These are phyloP conservation scores for Thamnophis sirtalis DNA, from an alignment of 2,113 vertebrate genomes.

Conservation along the genomic window DNA sequence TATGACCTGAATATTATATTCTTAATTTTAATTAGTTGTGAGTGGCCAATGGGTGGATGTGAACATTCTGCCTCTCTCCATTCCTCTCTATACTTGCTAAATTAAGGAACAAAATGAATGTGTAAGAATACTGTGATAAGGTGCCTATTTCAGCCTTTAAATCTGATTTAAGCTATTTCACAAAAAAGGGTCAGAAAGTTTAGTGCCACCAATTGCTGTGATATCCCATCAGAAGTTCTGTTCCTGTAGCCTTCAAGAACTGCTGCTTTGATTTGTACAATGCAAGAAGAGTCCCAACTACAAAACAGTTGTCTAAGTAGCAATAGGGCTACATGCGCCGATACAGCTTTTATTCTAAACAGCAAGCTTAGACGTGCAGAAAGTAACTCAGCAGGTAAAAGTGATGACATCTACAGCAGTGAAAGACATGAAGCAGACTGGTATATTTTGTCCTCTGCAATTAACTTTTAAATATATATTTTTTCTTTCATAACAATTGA, in stretches of 20 bases:
- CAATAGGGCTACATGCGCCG: not conserved
- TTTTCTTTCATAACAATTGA: not conserved
- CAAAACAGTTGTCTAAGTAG: not conserved
- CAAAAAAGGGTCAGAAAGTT: not conserved
- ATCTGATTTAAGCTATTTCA: not conserved
- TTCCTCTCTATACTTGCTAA: not conserved
- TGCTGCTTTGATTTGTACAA: not conserved
- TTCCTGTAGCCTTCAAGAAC: not conserved
- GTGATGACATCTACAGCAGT: not conserved
- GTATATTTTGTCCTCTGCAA: not conserved
- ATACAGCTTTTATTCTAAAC: not conserved
- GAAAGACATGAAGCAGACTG: not conserved
- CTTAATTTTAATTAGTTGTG: not conserved
- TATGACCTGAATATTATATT: not conserved
- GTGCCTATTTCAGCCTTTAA: not conserved
- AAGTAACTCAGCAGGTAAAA: not conserved
- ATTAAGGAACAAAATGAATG: not conserved
- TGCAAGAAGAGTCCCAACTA: not conserved
- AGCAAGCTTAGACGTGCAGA: not conserved
- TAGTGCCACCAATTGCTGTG: not conserved
- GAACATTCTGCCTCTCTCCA: not conserved
- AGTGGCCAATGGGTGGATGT: not conserved
- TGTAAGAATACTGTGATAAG: not conserved
- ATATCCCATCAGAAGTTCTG: not conserved
- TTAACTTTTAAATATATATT: accelerated